Evolutionary conservation across 1,140 invertebrate genomes (phyloP).

Genomic region (Sinella curviseta): DNA sequence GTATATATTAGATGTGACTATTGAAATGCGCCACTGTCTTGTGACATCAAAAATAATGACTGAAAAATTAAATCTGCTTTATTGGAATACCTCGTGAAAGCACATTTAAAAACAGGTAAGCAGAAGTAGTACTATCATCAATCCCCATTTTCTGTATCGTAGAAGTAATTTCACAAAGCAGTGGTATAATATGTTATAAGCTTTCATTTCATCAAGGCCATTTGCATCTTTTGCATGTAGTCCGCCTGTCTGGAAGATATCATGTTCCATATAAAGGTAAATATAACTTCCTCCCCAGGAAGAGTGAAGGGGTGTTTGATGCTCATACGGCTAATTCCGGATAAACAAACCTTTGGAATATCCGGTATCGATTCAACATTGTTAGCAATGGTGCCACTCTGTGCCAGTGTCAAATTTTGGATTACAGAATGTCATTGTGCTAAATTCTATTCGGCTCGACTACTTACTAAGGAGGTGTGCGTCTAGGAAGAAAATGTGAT

Average conservation of each 20-base stretch:
- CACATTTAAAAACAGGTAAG: too few species aligned
- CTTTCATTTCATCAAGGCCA: background rate
- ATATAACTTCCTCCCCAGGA: background rate
- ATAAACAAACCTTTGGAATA: background rate
- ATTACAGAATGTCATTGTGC: background rate
- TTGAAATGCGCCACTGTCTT: too few species aligned
- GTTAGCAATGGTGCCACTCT: background rate
- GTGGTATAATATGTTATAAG: background rate
- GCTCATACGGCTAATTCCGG: background rate
- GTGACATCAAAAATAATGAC: too few species aligned
- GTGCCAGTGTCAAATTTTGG: background rate
- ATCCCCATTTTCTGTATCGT: too few species aligned
- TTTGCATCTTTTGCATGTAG: background rate
- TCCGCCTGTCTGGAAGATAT: background rate
- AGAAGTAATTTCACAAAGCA: background rate
- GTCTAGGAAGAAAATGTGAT: background rate
- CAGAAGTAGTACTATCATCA: too few species aligned
- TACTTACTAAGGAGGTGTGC: background rate
- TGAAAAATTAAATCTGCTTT: too few species aligned
- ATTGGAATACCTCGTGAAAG: too few species aligned
- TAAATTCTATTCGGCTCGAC: background rate
- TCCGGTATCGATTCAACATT: constrained; percentile 21
- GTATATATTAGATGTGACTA: too few species aligned
- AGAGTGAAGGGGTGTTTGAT: background rate
- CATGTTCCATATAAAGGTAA: background rate